A percentile compares a stretch with the other conserved stretches of the same genome.
phyloP scores from a whole-genome alignment of 2,888 invertebrate genomes.

The Pseudeuparius sepicola region DNA sequence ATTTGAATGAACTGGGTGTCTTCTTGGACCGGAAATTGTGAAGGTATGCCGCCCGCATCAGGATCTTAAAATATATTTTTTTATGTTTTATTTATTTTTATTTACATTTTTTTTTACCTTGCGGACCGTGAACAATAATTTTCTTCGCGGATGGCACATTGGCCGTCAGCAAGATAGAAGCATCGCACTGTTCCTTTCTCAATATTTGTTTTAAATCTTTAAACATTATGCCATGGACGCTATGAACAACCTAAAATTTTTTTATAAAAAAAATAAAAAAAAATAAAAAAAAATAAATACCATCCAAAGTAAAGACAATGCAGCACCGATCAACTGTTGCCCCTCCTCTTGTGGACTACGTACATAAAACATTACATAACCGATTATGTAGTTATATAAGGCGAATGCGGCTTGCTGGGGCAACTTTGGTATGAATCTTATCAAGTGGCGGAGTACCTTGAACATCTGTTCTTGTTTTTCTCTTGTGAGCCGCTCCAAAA shows the following conservation, averaged over 20 bases:
- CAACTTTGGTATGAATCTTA: conserved; percentile 83
- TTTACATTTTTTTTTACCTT: conserved; percentile 40
- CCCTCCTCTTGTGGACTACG: conserved; percentile 92
- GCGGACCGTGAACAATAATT: conserved; percentile 91
- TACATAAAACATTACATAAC: conserved; percentile 99
- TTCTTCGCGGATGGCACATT: conserved; percentile 99
- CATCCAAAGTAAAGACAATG: conserved; percentile 94
- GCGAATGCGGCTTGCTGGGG: conserved; percentile 98
- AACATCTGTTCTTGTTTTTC: conserved; percentile 93
- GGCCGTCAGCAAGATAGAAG: conserved; percentile 92
- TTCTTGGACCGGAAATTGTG: conserved; percentile 96
- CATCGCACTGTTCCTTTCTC: conserved; percentile 98
- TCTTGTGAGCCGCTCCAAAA: conserved; percentile 87
- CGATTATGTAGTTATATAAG: conserved; percentile 96
- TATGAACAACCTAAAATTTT: conserved; percentile 86
- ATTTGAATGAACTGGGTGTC: conserved; percentile 94
- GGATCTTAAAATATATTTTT: conserved; percentile 44
- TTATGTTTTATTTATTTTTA: neutral
- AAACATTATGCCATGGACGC: conserved; percentile 98
- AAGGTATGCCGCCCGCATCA: conserved; percentile 90
- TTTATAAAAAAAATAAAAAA: too few species aligned
- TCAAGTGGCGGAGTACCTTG: conserved; percentile 81
- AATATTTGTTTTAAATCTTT: conserved; percentile 98
- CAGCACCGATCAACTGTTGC: conserved; percentile 88
- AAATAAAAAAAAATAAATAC: too few species aligned